Conservation (phyloP, 2,888 invertebrate genomes). For the Dromius quadrimaculatus region DNA sequence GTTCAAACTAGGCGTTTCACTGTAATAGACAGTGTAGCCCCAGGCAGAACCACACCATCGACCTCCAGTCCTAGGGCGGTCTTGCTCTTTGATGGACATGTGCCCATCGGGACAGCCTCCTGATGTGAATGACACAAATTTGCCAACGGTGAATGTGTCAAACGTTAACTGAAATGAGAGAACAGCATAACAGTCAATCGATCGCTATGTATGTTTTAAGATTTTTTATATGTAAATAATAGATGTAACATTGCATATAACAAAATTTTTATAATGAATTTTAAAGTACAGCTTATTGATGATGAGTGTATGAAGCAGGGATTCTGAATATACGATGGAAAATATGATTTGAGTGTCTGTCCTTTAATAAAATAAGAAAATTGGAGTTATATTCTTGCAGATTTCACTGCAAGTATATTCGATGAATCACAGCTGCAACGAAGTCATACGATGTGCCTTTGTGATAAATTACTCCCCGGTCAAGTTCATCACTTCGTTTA, state of each 20-base stretch:
- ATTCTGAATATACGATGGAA: too few species aligned
- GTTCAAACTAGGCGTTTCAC: conserved; percentile 83
- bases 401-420: too few species aligned
- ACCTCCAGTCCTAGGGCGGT: conserved; percentile 78
- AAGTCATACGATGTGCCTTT: too few species aligned
- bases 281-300: too few species aligned
- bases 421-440: too few species aligned
- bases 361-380: neutral
- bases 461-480: too few species aligned
- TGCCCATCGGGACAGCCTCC: conserved; percentile 87
- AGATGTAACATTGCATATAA: too few species aligned
- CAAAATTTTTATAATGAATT: too few species aligned
- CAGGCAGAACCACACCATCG: conserved; percentile 88
- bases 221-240: too few species aligned
- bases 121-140: conserved; percentile 81
- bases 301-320: too few species aligned
- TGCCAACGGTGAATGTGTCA: conserved; percentile 86
- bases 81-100: conserved; percentile 81
- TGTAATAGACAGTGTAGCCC: conserved; percentile 89
- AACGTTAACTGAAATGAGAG: conserved; percentile 77
- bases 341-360: neutral
- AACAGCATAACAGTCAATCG: neutral
- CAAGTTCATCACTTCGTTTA: too few species aligned
- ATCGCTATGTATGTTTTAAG: too few species aligned
- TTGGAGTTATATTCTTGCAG: neutral